Evolutionary conservation across 1,140 invertebrate species (phyloP).

Genomic region (Drosophila miranda): DNA sequence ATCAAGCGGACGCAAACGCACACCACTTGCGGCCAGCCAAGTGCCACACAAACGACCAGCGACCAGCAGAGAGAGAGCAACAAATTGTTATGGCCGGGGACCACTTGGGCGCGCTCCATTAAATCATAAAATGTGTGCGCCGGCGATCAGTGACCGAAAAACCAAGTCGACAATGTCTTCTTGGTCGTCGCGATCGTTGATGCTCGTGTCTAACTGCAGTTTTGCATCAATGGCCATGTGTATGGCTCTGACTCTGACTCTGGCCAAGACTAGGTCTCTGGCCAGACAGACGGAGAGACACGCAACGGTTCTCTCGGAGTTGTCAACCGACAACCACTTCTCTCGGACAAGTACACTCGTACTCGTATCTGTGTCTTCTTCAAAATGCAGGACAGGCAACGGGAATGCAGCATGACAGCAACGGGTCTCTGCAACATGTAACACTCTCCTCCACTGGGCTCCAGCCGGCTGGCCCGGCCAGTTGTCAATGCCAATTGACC

Average conservation of each 20-base stretch:
- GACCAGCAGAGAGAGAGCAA: conserved; percentile 18
- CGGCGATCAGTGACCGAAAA: conserved; percentile 59
- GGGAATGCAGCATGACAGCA: conserved; percentile 56
- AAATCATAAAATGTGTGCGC: conserved; percentile 57
- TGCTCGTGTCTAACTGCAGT: conserved; percentile 68
- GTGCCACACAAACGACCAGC: conserved; percentile 25
- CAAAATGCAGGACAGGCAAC: conserved; percentile 59
- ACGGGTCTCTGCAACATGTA: conserved; percentile 31
- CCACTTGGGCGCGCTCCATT: conserved; percentile 69
- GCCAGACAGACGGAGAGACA: conserved; percentile 16
- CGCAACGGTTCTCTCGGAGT: conserved; percentile 52
- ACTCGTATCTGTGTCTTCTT: too few relatives aligned
- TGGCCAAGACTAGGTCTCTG: background rate
- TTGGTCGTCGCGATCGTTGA: conserved; percentile 19
- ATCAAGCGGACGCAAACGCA: conserved; percentile 37
- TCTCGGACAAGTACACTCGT: background rate
- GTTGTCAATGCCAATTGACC: conserved; percentile 38
- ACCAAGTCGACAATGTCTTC: conserved; percentile 12
- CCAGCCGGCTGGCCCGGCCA: too few relatives aligned
- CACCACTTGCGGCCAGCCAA: conserved; percentile 28
- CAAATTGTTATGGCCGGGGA: conserved; percentile 51
- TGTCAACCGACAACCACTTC: conserved; percentile 49
- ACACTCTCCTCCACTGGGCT: conserved; percentile 20
- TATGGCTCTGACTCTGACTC: conserved; percentile 36
- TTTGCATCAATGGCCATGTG: conserved; percentile 63